Base-by-base conservation (phyloP, 1,140 invertebrate genomes). In the Latrodectus geometricus region DNA sequence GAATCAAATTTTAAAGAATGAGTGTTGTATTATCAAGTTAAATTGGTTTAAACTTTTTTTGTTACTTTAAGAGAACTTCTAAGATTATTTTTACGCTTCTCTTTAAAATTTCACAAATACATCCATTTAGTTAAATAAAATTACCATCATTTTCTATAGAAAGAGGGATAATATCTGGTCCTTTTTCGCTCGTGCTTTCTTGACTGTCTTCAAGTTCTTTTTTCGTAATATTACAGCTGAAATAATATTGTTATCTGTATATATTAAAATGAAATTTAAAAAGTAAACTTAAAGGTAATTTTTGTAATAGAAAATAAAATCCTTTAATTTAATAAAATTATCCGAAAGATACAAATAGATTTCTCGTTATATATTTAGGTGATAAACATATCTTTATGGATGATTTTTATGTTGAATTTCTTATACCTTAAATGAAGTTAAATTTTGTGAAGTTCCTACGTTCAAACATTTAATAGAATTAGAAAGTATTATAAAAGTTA, bases 71-170 rank as follows among this genome's bases (percentile, higher is more conserved):
- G 5, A 35, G 5, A n/a, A n/a, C n/a, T n/a, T 35, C 2, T 35
- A 1, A 35, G 35, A 35, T 35, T 35, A 35, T 35, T 3, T 35
- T 35, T 35, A 5, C 35, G 5, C 35, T 35, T 35, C 1, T 35
- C 1, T 35, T 35, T 3, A 35, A 35, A 35, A 35, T 35, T 35
- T 5, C 5, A 35, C 5, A 35, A 35, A 35, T 3, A 35, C 5
- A 3, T 35, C 1, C 5, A 3, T 35, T 35, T 5, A 35, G 35
- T 35, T 35, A 35, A 35, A 35, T 35, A 21, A 80, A 49, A 23
- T 72, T 72, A 72, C 78, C 78, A 35, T 81, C 78, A 23, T 66
- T 65, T 21, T 81, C 78, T n/a, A 81, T 81, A 0, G 78, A 81
- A 4, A 81, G 50, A 4, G 78, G 78, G 52, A 81, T 81, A 15